These are phyloP conservation scores for Ellobium chinense DNA, from an alignment of 2,888 invertebrate genomes.

Conservation along the genomic window DNA sequence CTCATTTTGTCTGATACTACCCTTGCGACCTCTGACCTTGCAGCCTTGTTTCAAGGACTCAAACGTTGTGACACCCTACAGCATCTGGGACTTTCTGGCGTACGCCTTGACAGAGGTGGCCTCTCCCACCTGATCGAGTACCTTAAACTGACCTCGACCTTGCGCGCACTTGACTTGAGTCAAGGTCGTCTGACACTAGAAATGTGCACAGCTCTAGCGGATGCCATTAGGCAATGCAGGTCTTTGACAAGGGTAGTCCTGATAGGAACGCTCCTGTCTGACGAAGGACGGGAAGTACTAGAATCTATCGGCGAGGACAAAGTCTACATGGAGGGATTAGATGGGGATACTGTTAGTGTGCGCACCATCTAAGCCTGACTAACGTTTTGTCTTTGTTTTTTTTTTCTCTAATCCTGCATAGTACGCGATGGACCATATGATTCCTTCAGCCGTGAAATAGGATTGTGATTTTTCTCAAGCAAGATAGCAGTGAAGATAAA, in stretches of 20 bases:
- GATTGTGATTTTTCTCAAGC: no score
- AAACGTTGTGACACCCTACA: constrained; percentile 63
- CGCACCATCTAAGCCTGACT: no score
- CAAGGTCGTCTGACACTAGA: constrained; percentile 63
- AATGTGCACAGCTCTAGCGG: constrained; percentile 61
- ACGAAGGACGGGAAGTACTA: no score
- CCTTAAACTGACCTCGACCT: constrained; percentile 59
- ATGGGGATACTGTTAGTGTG: no score
- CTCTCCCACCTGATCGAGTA: constrained; percentile 63
- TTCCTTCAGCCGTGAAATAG: no score
- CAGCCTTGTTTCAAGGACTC: constrained; percentile 67
- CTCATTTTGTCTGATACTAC: constrained; percentile 61
- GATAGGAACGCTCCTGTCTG: no score
- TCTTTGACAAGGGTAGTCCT: constrained; percentile 59
- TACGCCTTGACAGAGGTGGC: constrained; percentile 86
- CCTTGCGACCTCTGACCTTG: constrained; percentile 63
- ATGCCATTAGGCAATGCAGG: constrained; percentile 57
- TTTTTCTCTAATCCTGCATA: no score
- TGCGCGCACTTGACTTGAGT: constrained; percentile 67
- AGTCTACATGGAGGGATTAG: no score
- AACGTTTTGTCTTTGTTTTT: no score
- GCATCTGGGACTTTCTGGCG: constrained; percentile 96
- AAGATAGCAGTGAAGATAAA: no score
- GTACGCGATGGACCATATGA: no score
- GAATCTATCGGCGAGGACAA: no score